Evolutionary conservation across 30 jellyfish, hydroid and myxozoan species (phyloP).

Genomic region (Cassiopea andromeda): DNA sequence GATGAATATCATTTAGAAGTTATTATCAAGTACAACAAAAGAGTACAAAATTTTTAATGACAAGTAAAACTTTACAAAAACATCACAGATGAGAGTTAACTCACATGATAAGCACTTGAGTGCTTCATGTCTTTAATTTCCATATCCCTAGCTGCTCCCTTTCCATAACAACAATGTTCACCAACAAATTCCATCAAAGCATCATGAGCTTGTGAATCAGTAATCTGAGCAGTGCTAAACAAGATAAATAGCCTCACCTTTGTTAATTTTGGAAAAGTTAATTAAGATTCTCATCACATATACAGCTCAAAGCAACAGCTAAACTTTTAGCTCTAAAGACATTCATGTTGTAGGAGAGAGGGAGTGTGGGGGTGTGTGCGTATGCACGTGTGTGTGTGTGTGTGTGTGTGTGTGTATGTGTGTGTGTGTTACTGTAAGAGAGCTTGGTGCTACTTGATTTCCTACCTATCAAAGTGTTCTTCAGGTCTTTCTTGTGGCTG

Average conservation of each 20-base stretch:
- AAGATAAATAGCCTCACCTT: too few relatives aligned
- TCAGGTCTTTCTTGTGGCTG: conserved; percentile 50
- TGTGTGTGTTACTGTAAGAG: too few relatives aligned
- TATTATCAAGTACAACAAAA: too few relatives aligned
- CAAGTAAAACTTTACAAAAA: too few relatives aligned
- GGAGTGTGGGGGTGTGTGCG: background rate
- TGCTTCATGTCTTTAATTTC: conserved; percentile 65
- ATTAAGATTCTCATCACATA: too few relatives aligned
- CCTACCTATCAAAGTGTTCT: conserved; percentile 35
- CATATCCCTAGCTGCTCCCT: conserved; percentile 69
- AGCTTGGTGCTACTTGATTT: background rate
- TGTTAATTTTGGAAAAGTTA: too few relatives aligned
- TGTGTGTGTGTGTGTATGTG: too few relatives aligned
- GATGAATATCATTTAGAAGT: too few relatives aligned
- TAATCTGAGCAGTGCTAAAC: conserved; percentile 59
- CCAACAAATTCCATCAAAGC: conserved; percentile 79
- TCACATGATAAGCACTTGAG: conserved; percentile 79
- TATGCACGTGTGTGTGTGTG: too few relatives aligned
- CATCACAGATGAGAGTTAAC: background rate
- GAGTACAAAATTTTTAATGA: too few relatives aligned
- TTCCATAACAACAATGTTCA: conserved; percentile 80
- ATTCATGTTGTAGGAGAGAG: background rate
- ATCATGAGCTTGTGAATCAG: conserved; percentile 83
- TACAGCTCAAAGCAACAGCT: too few relatives aligned
- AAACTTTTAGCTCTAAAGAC: background rate